Percentiles rank a stretch among this genome's conserved stretches.
Conservation (phyloP, 2,888 invertebrate genomes). For the Cryptus armator region DNA sequence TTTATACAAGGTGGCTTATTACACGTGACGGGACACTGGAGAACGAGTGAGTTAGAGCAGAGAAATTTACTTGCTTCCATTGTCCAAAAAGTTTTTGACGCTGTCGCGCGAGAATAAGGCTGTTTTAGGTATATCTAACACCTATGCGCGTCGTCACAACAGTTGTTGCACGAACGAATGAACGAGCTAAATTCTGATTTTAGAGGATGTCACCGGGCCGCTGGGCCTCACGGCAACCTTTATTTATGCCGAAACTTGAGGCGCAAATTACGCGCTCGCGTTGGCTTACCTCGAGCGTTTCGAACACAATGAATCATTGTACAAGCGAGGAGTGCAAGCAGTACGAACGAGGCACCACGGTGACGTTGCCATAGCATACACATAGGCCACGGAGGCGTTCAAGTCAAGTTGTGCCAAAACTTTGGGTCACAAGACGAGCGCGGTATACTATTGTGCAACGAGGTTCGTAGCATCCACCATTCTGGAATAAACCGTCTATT, state of each 20-base stretch:
- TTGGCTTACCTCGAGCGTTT: constrained; percentile 37
- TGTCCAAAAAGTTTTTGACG: constrained; percentile 73
- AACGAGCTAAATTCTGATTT: constrained; percentile 60
- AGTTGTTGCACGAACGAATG: constrained; percentile 37
- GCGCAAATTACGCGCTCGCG: constrained; percentile 64
- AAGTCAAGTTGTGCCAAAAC: constrained; percentile 46
- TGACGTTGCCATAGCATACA: neutral
- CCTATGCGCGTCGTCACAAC: constrained; percentile 1
- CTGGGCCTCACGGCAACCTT: constrained; percentile 36
- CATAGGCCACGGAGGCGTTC: neutral
- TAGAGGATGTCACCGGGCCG: constrained; percentile 46
- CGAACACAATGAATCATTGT: constrained; percentile 72
- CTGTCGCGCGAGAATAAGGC: constrained; percentile 25
- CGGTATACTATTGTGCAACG: constrained; percentile 44
- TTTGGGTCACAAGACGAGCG: constrained; percentile 50
- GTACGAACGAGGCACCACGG: neutral
- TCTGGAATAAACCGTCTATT: constrained; percentile 50
- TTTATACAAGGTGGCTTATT: constrained; percentile 27
- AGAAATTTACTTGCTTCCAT: constrained; percentile 62
- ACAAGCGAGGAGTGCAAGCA: constrained; percentile 22
- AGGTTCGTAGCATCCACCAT: constrained; percentile 13
- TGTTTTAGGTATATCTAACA: neutral
- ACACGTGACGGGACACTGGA: constrained; percentile 5
- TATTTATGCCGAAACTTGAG: constrained; percentile 72
- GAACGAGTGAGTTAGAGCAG: constrained; percentile 19